Evolutionary conservation across 2,113 vertebrate species (phyloP), one percentile per base, ranked within the genome.

Genomic region (Tetraodon nigroviridis): DNA sequence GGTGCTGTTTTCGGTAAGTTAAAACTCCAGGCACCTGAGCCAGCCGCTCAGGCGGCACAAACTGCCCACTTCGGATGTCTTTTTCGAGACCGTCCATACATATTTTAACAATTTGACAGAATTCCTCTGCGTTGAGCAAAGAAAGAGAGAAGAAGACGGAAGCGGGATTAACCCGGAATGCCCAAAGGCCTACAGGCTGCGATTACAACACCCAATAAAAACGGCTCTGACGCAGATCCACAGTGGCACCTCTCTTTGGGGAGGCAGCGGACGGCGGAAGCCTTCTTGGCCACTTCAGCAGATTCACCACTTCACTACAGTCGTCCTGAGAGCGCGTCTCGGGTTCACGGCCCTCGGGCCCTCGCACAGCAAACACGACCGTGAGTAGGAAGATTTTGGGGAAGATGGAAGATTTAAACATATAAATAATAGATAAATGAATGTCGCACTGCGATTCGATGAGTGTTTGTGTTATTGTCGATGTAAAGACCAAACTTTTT

Each of bases 201-300:
- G 76, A 85, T 85, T 84, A 73, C 72, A 81, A 61, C 69, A 49
- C 51, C 76, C 79, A 73, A 78, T 81, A 78, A 78, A 75, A 74
- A 57, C 27, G 46, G 64, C 41, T 55, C 63, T 83, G 84, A 85
- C 53, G 64, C 41, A 69, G 72, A 88, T 86, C 63, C 19, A 20
- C 55, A 57, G 73, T 1, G 75, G 67, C 68, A 17, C 48, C 14
- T 57, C 55, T 78, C 20, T 14, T 50, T 60, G 67, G 72, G 69
- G 59, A 59, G 32, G 73, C 77, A 60, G 60, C 11, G 2, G 40
- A 64, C 54, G 27, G 11, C 44, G 54, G 73, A 40, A 48, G 62
- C 14, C 1, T 64, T 73, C 65, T 57, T 1, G 8, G 67, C 40
- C 5, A 27, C 61, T 52, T 68, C 17, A 46, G 44, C 61, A 58